Evolutionary conservation across 1,140 invertebrate species (phyloP).

Genomic region (Drosophila teissieri): DNA sequence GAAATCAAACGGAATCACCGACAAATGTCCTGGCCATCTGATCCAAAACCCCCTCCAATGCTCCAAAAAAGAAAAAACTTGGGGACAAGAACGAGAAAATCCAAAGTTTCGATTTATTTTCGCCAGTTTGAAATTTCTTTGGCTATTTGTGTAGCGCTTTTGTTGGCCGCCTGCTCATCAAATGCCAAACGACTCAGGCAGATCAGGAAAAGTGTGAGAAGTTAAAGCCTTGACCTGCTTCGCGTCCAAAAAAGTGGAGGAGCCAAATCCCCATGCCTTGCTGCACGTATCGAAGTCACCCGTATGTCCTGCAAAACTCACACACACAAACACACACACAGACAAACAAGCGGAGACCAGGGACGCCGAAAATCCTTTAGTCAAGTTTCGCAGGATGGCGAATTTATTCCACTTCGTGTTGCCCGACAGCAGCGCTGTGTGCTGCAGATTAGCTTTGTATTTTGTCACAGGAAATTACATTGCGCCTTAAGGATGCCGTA

Average conservation of each 20-base stretch:
- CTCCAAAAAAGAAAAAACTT: neutral
- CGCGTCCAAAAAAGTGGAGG: conserved; percentile 15
- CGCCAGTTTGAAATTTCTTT: conserved; percentile 64
- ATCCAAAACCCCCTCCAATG: neutral
- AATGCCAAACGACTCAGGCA: conserved; percentile 65
- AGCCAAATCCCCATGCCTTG: conserved; percentile 35
- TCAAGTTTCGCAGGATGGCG: conserved; percentile 57
- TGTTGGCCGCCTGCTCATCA: conserved; percentile 64
- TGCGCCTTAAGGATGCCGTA: conserved; percentile 75
- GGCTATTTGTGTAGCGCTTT: conserved; percentile 63
- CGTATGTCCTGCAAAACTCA: conserved; percentile 35
- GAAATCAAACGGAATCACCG: conserved; percentile 74
- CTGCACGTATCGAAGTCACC: conserved; percentile 69
- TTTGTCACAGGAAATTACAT: conserved; percentile 83
- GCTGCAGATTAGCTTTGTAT: conserved; percentile 80
- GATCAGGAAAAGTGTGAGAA: conserved; percentile 52
- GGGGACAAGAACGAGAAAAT: conserved; percentile 16
- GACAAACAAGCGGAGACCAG: no score
- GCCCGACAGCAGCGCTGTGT: conserved; percentile 41
- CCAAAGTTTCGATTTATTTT: conserved; percentile 71
- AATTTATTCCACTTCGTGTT: conserved; percentile 39
- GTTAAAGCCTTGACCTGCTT: conserved; percentile 74
- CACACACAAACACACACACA: conserved; percentile 10
- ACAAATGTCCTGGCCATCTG: conserved; percentile 73
- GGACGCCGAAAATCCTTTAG: conserved; percentile 61